Conservation (phyloP, 2,888 invertebrate genomes). For the Drosophila prolongata region DNA sequence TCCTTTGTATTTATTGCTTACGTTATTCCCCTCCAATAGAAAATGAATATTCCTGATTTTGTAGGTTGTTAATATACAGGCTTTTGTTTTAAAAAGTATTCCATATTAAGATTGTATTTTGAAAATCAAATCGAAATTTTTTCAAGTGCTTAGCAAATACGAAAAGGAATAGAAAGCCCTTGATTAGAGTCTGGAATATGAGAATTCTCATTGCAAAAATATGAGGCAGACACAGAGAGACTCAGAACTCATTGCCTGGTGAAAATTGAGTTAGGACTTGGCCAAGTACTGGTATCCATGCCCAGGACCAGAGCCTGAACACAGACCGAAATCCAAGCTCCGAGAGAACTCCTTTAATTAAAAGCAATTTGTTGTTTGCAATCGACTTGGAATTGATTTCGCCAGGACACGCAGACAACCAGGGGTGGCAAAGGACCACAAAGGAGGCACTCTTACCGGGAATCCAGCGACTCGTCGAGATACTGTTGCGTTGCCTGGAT, state of each 20-base stretch:
- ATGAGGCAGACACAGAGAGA: conserved; percentile 21
- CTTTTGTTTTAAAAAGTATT: not conserved
- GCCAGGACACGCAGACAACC: conserved; percentile 38
- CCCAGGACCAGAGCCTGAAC: not conserved
- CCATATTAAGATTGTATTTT: not conserved
- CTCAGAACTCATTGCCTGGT: conserved; percentile 29
- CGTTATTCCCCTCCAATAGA: too few relatives aligned
- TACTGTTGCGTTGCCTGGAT: conserved; percentile 88
- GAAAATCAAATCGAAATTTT: not conserved
- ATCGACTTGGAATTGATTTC: conserved; percentile 72
- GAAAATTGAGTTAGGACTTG: conserved; percentile 47
- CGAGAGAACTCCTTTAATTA: conserved; percentile 72
- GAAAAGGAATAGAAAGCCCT: conserved; percentile 17
- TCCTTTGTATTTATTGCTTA: too few relatives aligned
- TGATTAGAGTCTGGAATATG: conserved; percentile 24
- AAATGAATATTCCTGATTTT: too few relatives aligned
- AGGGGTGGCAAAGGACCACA: conserved; percentile 10
- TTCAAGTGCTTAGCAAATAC: conserved; percentile 9
- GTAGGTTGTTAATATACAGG: too few relatives aligned
- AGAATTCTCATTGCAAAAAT: conserved; percentile 23
- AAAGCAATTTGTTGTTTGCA: conserved; percentile 74
- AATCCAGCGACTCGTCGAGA: conserved; percentile 89
- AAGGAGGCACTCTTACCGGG: conserved; percentile 85
- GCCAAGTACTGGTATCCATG: conserved; percentile 19
- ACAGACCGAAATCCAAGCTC: conserved; percentile 16